Conservation (phyloP, 2,888 invertebrate genomes). For the Caenorhabditis sp. region DNA sequence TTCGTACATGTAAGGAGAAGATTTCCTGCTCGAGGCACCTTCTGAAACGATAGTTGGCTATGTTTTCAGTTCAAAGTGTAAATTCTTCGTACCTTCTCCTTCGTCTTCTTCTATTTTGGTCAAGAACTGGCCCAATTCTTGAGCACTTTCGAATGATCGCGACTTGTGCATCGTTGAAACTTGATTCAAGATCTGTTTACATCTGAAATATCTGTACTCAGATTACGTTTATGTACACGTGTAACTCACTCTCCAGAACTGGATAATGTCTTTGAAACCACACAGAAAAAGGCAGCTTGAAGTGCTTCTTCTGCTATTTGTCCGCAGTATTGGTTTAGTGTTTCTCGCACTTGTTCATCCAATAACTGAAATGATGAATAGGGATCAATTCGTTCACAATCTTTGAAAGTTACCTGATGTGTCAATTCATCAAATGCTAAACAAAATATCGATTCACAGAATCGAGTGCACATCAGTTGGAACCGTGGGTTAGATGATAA, state of each 20-base stretch:
- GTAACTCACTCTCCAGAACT: slow-evolving; percentile 29
- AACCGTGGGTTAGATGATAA: slow-evolving; percentile 44
- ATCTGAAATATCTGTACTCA: slow-evolving; percentile 1
- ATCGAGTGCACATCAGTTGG: slow-evolving; percentile 51
- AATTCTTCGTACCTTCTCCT: background rate
- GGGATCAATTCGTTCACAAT: background rate
- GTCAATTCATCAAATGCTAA: slow-evolving; percentile 48
- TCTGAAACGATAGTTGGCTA: too few species aligned
- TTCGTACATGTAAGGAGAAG: slow-evolving; percentile 48
- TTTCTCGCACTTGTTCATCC: slow-evolving; percentile 31
- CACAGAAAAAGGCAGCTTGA: slow-evolving; percentile 39
- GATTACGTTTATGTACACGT: background rate
- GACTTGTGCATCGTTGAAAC: slow-evolving; percentile 50
- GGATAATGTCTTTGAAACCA: slow-evolving; percentile 41
- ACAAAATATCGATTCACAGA: slow-evolving; percentile 59
- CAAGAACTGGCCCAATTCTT: slow-evolving; percentile 44
- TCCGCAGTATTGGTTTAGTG: slow-evolving; percentile 40
- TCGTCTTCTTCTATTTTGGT: slow-evolving; percentile 23
- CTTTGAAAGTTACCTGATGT: slow-evolving; percentile 4
- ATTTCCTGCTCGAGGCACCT: slow-evolving; percentile 30
- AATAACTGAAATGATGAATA: slow-evolving; percentile 12
- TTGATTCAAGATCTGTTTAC: slow-evolving; percentile 12
- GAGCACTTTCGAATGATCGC: slow-evolving; percentile 58
- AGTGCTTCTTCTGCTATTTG: slow-evolving; percentile 53
- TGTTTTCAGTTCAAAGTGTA: too few species aligned